phyloP scores from a whole-genome alignment of 2,113 vertebrate species.

The Paradoxurus hermaphroditus region DNA sequence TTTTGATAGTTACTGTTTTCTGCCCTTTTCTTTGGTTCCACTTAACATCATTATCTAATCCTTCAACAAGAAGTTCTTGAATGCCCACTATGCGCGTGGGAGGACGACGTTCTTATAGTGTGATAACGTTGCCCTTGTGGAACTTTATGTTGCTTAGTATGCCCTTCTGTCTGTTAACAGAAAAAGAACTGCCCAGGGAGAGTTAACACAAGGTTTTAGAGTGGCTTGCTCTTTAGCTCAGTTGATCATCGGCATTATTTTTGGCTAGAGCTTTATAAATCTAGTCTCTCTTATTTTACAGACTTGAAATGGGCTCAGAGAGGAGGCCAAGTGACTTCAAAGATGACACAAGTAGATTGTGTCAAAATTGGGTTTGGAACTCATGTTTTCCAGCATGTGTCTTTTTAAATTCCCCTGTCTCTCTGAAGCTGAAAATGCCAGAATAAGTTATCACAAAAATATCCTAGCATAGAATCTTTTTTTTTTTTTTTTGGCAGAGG shows the following conservation, averaged over 20 bases:
- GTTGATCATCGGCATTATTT: background rate
- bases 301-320: background rate
- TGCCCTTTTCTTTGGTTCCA: background rate
- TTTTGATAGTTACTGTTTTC: background rate
- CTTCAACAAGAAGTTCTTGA: background rate
- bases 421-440: background rate
- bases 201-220: background rate
- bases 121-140: background rate
- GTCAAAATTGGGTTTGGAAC: background rate
- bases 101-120: background rate
- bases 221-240: background rate
- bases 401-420: constrained; percentile 23
- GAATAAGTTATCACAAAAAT: constrained; percentile 17
- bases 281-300: background rate
- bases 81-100: background rate
- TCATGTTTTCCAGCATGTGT: background rate
- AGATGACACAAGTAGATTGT: background rate
- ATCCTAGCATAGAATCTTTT: background rate
- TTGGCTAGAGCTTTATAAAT: background rate
- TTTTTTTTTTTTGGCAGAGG: background rate
- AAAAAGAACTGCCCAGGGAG: background rate
- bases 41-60: background rate
- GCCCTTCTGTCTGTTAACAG: background rate
- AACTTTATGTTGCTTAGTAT: background rate
- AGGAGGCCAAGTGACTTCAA: background rate